Conservation (phyloP, 2,113 vertebrate genomes). For the Bufo bufo region DNA sequence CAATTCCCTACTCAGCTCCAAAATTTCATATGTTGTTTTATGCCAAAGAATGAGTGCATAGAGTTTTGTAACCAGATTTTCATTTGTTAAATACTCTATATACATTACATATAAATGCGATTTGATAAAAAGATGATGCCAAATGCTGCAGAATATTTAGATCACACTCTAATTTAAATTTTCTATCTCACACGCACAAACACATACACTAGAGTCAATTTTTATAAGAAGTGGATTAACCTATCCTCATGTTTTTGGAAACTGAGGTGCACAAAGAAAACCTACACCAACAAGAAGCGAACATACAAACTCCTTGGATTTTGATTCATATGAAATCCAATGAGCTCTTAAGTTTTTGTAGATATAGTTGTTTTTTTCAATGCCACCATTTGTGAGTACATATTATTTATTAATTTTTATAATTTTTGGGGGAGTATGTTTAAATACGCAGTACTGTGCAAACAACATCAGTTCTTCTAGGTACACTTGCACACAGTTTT, state of each 20-base stretch:
- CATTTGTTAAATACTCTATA: not conserved
- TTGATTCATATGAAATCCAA: too few species aligned
- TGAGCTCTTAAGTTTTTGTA: too few species aligned
- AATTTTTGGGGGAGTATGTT: too few species aligned
- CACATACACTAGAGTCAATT: not conserved
- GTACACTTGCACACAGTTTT: too few species aligned
- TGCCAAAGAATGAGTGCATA: not conserved
- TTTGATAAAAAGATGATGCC: not conserved
- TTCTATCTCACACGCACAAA: not conserved
- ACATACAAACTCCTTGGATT: not conserved
- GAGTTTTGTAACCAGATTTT: not conserved
- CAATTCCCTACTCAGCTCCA: not conserved
- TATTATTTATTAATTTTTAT: too few species aligned
- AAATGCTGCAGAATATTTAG: not conserved
- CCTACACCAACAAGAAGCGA: not conserved
- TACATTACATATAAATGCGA: not conserved
- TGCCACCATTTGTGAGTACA: too few species aligned
- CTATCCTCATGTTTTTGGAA: not conserved
- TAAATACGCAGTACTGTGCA: too few species aligned
- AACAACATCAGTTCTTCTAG: too few species aligned
- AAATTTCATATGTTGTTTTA: not conserved
- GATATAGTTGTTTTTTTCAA: not conserved
- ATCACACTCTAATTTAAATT: not conserved
- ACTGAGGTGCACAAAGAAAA: not conserved
- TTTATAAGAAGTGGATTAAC: not conserved